Evolutionary conservation across 2,888 invertebrate genomes (phyloP).

Genomic region (Lottia gigantea): DNA sequence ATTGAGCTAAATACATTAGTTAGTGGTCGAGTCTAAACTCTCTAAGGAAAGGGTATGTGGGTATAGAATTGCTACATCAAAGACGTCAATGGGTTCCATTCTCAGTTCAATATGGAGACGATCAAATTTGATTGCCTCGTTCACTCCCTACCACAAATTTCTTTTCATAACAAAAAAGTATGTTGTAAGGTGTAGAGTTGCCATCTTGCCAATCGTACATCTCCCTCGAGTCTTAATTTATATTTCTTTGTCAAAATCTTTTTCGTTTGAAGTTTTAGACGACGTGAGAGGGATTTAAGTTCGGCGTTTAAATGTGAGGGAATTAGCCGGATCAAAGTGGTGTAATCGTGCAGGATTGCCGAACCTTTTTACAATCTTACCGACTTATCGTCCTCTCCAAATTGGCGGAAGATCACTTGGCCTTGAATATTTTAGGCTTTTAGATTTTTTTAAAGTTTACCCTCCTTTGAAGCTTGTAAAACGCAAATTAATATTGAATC

Average conservation of each 20-base stretch:
- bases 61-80: background rate
- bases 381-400: background rate
- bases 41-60: background rate
- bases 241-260: background rate
- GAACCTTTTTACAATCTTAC: slow-evolving; percentile 3
- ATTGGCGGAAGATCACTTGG: background rate
- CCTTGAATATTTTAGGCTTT: too few relatives aligned
- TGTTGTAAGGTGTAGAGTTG: too few relatives aligned
- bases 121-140: background rate
- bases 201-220: background rate
- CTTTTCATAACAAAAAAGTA: too few relatives aligned
- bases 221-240: slow-evolving; percentile 3
- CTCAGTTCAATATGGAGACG: too few relatives aligned
- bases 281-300: slow-evolving; percentile 4
- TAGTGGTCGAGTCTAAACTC: slow-evolving; percentile 13
- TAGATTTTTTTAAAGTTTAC: too few relatives aligned
- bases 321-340: slow-evolving; percentile 1
- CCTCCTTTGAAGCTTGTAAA: too few relatives aligned
- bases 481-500: too few relatives aligned
- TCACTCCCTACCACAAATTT: background rate
- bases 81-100: too few relatives aligned
- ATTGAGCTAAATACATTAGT: slow-evolving; percentile 28
- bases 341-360: slow-evolving; percentile 5
- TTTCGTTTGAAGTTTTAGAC: background rate
- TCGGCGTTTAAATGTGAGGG: background rate